Evolutionary conservation across 2,797 vertebrate species (phyloP).

Genomic region (Chromis chromis): DNA sequence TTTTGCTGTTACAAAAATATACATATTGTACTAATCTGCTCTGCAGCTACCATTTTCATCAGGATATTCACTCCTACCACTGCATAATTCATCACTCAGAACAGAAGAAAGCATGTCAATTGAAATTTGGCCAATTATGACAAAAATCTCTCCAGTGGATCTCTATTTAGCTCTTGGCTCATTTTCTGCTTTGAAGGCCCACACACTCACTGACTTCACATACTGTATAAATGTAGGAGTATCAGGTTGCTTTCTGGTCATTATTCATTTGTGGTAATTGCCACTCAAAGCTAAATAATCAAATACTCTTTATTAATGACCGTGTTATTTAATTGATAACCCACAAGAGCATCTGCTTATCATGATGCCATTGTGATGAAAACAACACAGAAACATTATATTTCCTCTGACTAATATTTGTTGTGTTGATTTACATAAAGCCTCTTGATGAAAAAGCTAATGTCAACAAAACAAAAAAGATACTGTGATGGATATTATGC

Average conservation of each 20-base stretch:
- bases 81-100: constrained; percentile 74
- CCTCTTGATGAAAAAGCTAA: not conserved
- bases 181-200: constrained; percentile 49
- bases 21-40: constrained; percentile 61
- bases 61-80: constrained; percentile 47
- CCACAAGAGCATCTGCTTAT: not conserved
- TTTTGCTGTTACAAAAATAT: constrained; percentile 57
- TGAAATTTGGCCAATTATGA: constrained; percentile 65
- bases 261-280: constrained; percentile 32
- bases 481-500: not conserved
- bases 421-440: not conserved
- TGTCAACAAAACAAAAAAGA: not conserved
- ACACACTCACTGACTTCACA: constrained; percentile 30
- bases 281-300: constrained; percentile 21
- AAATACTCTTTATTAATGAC: constrained; percentile 5
- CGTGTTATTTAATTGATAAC: constrained; percentile 1
- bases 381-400: not conserved
- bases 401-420: constrained; percentile 1
- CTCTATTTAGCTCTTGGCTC: constrained; percentile 47
- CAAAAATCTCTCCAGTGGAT: constrained; percentile 52
- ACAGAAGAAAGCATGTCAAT: constrained; percentile 58
- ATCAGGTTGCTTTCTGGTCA: constrained; percentile 20
- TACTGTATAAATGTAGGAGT: constrained; percentile 17
- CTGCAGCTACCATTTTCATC: constrained; percentile 54
- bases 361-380: not conserved